Evolutionary conservation across 2,113 vertebrate species (phyloP), one percentile per base, ranked within the genome.

Genomic region (Cebus imitator): DNA sequence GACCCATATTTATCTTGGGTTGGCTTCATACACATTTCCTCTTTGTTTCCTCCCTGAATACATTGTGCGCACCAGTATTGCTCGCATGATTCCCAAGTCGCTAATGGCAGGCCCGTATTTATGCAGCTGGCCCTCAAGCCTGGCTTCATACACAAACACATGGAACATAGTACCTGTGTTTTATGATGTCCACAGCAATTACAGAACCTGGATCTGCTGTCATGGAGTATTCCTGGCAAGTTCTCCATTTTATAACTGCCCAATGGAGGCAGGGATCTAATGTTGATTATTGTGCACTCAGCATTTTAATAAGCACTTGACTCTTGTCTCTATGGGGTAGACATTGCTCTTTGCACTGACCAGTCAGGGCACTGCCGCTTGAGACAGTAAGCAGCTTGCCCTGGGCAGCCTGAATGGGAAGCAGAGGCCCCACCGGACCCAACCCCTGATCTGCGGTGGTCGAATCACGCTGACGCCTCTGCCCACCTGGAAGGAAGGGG

Each of bases 151-250:
- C 2, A 17, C 52, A 35, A 13, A 27, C 9, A 13, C 23, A 17
- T 6, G 32, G 25, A 14, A 35, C 35, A 0, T 0, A 0, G 30
- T 3, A 1, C 30, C 0, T 1, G 4, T n/a, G 35, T 84, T 68
- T 55, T 12, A 17, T 8, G 48, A 32, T 0, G 2, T 23, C 20
- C 12, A 3, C 52, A 5, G 6, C 5, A 11, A 16, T 32, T 14
- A 23, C 0, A n/a, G 70, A 79, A 7, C 30, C 32, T 30, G 40
- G 23, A 30, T 23, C 70, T 50, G 3, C 12, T 18, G 52, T 40
- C 2, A 16, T 14, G 40, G 40, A 2, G 16, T 3, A 5, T 35
- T 70, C 93, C 17, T 1, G n/a, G 1, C 10, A 45, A 37, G 78
- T 3, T 52, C 37, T 35, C 50, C 12, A 1, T 32, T 20, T 21